Conservation (phyloP, 2,113 vertebrate genomes). For the Pseudorasbora parva region DNA sequence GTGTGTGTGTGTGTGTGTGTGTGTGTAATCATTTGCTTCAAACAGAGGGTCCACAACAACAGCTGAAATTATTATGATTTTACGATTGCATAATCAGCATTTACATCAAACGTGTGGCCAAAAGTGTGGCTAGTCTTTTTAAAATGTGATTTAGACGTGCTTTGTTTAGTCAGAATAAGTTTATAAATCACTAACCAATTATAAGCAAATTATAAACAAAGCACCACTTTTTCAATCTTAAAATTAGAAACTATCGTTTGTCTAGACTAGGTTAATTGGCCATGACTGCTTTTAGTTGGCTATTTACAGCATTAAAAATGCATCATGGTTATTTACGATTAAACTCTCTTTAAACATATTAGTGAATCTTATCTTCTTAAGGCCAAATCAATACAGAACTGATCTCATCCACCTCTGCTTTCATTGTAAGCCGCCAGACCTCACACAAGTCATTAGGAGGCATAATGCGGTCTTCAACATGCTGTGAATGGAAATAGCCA, state of each 20-base stretch:
- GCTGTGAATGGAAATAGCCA: constrained; percentile 20
- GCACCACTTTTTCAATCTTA: constrained; percentile 2
- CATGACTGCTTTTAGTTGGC: constrained; percentile 33
- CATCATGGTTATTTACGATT: constrained; percentile 50
- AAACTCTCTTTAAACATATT: constrained; percentile 53
- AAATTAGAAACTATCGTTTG: background rate
- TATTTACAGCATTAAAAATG: constrained; percentile 31
- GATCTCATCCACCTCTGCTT: constrained; percentile 61
- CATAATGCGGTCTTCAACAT: constrained; percentile 13
- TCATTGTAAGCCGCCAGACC: constrained; percentile 48
- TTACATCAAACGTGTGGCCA: background rate
- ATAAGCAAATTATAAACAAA: constrained; percentile 1
- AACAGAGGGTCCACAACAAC: background rate
- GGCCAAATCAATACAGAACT: constrained; percentile 61
- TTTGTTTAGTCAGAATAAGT: background rate
- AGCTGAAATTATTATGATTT: background rate
- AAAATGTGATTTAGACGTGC: background rate
- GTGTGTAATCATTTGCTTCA: background rate
- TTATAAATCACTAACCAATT: background rate
- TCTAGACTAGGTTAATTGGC: constrained; percentile 30
- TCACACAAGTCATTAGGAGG: constrained; percentile 44
- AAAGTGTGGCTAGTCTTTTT: background rate
- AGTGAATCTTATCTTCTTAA: constrained; percentile 57
- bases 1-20: too few species aligned
- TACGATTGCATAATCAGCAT: background rate